A percentile compares a stretch with the other conserved stretches of the same genome.
phyloP scores from a whole-genome alignment of 2,797 vertebrate genomes.

The Siniperca undulata region DNA sequence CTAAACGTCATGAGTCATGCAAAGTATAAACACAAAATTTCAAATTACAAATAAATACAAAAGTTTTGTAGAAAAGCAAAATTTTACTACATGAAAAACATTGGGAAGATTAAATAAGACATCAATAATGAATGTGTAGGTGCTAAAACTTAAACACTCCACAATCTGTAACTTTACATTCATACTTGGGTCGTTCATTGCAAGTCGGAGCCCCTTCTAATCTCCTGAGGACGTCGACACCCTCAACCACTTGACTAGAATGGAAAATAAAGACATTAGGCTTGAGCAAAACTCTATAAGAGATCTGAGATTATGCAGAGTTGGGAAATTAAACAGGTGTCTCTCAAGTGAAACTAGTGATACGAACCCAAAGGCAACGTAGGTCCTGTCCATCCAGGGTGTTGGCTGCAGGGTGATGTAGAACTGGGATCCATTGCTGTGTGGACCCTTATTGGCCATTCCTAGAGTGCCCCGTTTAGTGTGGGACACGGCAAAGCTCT shows the following conservation, averaged over 20 bases:
- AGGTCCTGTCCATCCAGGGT: constrained; percentile 90
- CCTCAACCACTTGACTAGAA: constrained; percentile 89
- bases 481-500: constrained; percentile 90
- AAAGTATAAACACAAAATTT: background rate
- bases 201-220: constrained; percentile 85
- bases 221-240: constrained; percentile 86
- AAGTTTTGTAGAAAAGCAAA: background rate
- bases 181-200: constrained; percentile 87
- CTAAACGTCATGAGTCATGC: background rate
- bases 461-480: constrained; percentile 87
- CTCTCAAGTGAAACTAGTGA: background rate
- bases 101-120: background rate
- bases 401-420: constrained; percentile 91
- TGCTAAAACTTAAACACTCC: constrained; percentile 81
- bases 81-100: constrained; percentile 2
- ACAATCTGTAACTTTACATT: constrained; percentile 87
- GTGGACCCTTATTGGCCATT: constrained; percentile 91
- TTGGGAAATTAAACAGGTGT: background rate
- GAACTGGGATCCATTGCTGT: constrained; percentile 93
- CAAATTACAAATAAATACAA: background rate
- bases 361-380: constrained; percentile 93
- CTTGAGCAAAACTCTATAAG: background rate
- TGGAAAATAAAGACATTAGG: constrained; percentile 31
- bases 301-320: background rate
- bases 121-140: background rate